Conservation (phyloP, 2,888 invertebrate genomes). For the Drosophila neoperkinsi region DNA sequence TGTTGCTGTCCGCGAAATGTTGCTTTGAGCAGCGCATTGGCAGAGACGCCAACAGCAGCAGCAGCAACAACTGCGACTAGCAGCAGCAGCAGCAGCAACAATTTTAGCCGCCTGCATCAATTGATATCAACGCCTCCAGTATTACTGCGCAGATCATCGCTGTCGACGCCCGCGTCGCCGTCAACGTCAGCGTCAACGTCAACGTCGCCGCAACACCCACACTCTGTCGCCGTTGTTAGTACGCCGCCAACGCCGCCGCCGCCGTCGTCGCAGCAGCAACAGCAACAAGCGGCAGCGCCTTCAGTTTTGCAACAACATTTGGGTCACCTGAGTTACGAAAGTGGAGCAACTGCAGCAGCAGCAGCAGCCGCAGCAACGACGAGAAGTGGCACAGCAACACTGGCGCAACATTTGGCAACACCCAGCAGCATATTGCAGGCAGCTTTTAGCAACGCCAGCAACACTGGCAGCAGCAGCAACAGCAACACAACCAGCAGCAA, state of each 20-base stretch:
- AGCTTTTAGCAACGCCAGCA: slow-evolving; percentile 65
- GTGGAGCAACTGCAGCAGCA: slow-evolving; percentile 73
- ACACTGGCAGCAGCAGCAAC: slow-evolving; percentile 33
- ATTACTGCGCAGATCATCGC: slow-evolving; percentile 74
- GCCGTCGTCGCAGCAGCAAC: slow-evolving; percentile 37
- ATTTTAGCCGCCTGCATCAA: slow-evolving; percentile 84
- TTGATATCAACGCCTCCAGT: slow-evolving; percentile 83
- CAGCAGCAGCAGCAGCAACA: slow-evolving; percentile 67
- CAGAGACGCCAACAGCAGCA: slow-evolving; percentile 49
- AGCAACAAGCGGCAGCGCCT: slow-evolving; percentile 59
- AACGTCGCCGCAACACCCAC: slow-evolving; percentile 56
- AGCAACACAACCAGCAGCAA: slow-evolving; percentile 17
- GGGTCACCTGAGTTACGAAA: slow-evolving; percentile 84
- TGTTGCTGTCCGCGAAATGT: slow-evolving; percentile 74
- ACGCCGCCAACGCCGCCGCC: slow-evolving; percentile 55
- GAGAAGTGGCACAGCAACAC: slow-evolving; percentile 77
- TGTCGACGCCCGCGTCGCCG: slow-evolving; percentile 51
- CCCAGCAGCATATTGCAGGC: slow-evolving; percentile 80
- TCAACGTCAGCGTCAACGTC: slow-evolving; percentile 27
- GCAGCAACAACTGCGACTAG: slow-evolving; percentile 46
- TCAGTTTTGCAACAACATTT: slow-evolving; percentile 84
- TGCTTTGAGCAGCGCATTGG: slow-evolving; percentile 53
- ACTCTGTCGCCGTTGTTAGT: slow-evolving; percentile 43
- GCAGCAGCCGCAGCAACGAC: slow-evolving; percentile 44
- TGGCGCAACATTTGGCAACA: slow-evolving; percentile 81